Evolutionary conservation across 2,113 vertebrate genomes (phyloP).

Genomic region (Cnemophilus loriae): DNA sequence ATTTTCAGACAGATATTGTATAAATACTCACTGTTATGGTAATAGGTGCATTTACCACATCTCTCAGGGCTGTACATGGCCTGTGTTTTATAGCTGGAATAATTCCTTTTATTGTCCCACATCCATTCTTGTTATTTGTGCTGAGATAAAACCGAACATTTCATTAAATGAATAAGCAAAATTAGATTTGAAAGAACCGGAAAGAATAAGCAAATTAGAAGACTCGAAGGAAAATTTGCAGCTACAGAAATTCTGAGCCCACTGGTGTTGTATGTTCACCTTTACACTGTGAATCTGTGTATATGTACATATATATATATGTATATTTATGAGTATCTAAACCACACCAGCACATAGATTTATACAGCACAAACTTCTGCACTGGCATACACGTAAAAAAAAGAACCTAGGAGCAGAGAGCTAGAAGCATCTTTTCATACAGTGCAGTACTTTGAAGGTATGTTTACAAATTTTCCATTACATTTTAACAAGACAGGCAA

Average conservation of each 20-base stretch:
- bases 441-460: background rate
- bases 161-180: background rate
- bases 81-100: background rate
- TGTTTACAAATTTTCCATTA: background rate
- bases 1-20: background rate
- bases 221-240: background rate
- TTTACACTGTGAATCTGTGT: background rate
- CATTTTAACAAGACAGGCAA: constrained; percentile 12
- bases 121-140: background rate
- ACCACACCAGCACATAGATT: background rate
- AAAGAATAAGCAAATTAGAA: background rate
- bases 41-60: background rate
- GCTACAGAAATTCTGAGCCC: background rate
- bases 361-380: background rate
- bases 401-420: background rate
- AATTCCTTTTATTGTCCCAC: background rate
- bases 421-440: background rate
- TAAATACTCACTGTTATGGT: background rate
- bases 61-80: background rate
- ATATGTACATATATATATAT: background rate
- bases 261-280: background rate
- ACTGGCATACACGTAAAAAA: background rate
- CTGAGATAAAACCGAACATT: background rate
- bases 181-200: background rate
- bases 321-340: background rate